These are phyloP conservation scores for Solea senegalensis DNA, from an alignment of 2,113 vertebrate species.

Conservation along the genomic window DNA sequence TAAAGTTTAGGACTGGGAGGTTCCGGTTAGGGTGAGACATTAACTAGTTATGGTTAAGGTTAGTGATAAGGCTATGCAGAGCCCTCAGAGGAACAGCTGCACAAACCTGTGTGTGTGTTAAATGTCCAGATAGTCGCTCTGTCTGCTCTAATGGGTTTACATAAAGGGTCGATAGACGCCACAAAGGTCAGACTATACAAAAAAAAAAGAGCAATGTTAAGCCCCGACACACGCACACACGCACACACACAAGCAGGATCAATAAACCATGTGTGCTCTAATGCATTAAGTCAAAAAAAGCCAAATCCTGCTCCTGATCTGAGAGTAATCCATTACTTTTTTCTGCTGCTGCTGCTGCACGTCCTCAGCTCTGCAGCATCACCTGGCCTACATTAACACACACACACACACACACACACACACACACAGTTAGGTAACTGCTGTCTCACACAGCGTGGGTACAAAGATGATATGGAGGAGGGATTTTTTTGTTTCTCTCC, in stretches of 20 bases:
- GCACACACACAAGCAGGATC: constrained; percentile 15
- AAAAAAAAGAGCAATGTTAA: constrained; percentile 52
- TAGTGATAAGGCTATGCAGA: too few species aligned
- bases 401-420: constrained; percentile 18
- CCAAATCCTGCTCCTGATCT: not conserved
- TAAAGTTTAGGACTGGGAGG: too few species aligned
- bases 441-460: constrained; percentile 35
- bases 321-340: too few species aligned
- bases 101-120: not conserved
- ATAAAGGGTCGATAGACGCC: constrained; percentile 68
- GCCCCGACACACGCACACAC: constrained; percentile 1
- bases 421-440: constrained; percentile 13
- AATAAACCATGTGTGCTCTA: constrained; percentile 26
- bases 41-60: too few species aligned
- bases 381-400: constrained; percentile 41
- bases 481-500: constrained; percentile 39
- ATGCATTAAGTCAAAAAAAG: not conserved
- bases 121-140: constrained; percentile 37
- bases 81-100: not conserved
- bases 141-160: constrained; percentile 74
- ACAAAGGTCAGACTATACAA: constrained; percentile 56
- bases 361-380: not conserved
- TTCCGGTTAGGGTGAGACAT: too few species aligned
- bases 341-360: not conserved
- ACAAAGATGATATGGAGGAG: constrained; percentile 39